phyloP scores from a whole-genome alignment of 2,888 invertebrate genomes.

The Clivina fossor region DNA sequence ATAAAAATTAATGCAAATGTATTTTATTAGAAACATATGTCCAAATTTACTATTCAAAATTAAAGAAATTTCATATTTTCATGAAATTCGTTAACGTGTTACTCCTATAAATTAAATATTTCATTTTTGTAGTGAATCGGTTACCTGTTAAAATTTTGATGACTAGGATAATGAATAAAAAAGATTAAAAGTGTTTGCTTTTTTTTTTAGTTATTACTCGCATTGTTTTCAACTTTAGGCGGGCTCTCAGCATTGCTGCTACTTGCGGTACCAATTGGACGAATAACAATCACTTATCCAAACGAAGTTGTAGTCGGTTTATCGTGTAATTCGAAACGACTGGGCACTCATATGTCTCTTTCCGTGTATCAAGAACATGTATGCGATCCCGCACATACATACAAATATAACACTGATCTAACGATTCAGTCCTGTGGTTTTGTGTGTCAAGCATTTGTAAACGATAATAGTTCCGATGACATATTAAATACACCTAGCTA shows the following conservation, averaged over 20 bases:
- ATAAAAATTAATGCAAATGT: too few species aligned
- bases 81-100: too few species aligned
- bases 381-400: conserved; percentile 56
- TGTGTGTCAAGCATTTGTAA: conserved; percentile 57
- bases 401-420: conserved; percentile 55
- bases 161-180: too few species aligned
- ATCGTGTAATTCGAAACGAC: conserved; percentile 52
- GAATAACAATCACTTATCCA: conserved; percentile 67
- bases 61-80: too few species aligned
- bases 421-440: conserved; percentile 63
- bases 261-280: conserved; percentile 70
- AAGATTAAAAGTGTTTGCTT: too few species aligned
- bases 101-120: too few species aligned
- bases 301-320: conserved; percentile 62
- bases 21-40: too few species aligned
- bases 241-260: conserved; percentile 68
- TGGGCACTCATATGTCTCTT: conserved; percentile 46
- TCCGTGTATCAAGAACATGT: conserved; percentile 56
- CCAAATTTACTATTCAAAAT: too few species aligned
- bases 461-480: conserved; percentile 53
- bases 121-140: too few species aligned
- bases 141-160: too few species aligned
- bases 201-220: conserved; percentile 62
- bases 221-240: conserved; percentile 67
- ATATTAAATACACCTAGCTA: conserved; percentile 59